Evolutionary conservation across 2,797 vertebrate species (phyloP).

Genomic region (Sternarchorhynchus goeldii): DNA sequence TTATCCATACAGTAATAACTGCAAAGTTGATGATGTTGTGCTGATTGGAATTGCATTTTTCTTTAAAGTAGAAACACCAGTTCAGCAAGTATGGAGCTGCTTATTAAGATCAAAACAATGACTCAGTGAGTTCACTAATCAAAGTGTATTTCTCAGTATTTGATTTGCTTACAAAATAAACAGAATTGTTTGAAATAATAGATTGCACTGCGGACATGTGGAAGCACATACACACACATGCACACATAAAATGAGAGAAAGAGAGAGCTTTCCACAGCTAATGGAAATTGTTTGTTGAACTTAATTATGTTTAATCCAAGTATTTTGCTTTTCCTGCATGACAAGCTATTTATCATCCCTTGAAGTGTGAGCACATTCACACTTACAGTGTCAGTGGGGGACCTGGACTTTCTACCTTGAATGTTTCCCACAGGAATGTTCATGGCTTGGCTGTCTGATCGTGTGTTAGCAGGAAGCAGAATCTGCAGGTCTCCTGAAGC

Average conservation of each 20-base stretch:
- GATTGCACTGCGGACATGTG: too few species aligned
- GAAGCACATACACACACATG: too few species aligned
- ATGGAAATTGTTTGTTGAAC: too few species aligned
- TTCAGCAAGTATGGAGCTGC: background rate
- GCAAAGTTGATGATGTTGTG: background rate
- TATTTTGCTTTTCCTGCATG: too few species aligned
- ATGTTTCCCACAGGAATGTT: background rate
- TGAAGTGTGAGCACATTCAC: background rate
- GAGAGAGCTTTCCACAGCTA: too few species aligned
- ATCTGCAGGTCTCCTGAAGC: constrained; percentile 10
- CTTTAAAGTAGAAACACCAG: constrained; percentile 3
- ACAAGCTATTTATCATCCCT: background rate
- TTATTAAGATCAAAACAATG: background rate
- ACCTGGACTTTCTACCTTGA: background rate
- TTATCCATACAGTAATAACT: constrained; percentile 6
- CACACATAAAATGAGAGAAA: too few species aligned
- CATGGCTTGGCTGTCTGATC: constrained; percentile 8
- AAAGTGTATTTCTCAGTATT: too few species aligned
- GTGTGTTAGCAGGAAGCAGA: background rate
- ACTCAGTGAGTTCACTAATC: background rate
- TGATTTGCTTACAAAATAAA: too few species aligned
- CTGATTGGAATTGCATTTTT: constrained; percentile 2
- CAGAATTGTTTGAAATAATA: too few species aligned
- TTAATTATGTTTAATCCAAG: too few species aligned
- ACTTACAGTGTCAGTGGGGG: background rate